Percentiles rank a stretch among this genome's conserved stretches.
These are phyloP conservation scores for Oreohelix idahoensis DNA, from an alignment of 1,140 invertebrate species.

Conservation along the genomic window DNA sequence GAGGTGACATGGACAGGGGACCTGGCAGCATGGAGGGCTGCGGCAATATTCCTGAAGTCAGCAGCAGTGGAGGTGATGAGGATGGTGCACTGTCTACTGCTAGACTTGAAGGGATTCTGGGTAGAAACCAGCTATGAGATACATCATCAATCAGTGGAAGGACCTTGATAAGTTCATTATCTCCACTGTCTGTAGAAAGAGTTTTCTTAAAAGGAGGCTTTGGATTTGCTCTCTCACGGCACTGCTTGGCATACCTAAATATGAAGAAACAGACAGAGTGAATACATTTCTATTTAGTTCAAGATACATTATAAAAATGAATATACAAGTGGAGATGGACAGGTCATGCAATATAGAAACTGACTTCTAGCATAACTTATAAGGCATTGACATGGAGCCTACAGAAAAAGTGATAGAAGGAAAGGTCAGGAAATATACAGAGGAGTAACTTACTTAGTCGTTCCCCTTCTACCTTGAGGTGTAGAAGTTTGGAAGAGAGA, in stretches of 20 bases:
- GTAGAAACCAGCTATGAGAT: slow-evolving; percentile 19
- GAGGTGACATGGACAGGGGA: neutral
- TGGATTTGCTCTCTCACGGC: slow-evolving; percentile 1
- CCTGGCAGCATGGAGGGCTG: neutral
- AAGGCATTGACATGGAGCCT: too few species aligned
- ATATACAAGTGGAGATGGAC: too few species aligned
- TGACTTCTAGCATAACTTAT: too few species aligned
- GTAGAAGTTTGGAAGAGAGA: too few species aligned
- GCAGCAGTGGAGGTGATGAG: neutral
- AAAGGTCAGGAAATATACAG: too few species aligned
- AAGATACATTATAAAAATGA: too few species aligned
- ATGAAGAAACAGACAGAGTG: neutral
- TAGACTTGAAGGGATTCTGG: neutral
- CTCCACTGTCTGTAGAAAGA: slow-evolving; percentile 1
- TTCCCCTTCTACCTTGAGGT: too few species aligned
- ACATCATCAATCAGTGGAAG: neutral
- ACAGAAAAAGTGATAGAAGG: too few species aligned
- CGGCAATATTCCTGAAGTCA: neutral
- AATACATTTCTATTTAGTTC: slow-evolving; percentile 8
- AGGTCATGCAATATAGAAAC: too few species aligned
- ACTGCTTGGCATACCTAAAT: slow-evolving; percentile 30
- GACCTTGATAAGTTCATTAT: neutral
- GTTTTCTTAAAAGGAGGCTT: slow-evolving; percentile 6
- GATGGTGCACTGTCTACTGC: neutral
- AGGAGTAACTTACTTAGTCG: too few species aligned